phyloP scores from a whole-genome alignment of 92 coral and sea anemone genomes.

The Metridium senile region DNA sequence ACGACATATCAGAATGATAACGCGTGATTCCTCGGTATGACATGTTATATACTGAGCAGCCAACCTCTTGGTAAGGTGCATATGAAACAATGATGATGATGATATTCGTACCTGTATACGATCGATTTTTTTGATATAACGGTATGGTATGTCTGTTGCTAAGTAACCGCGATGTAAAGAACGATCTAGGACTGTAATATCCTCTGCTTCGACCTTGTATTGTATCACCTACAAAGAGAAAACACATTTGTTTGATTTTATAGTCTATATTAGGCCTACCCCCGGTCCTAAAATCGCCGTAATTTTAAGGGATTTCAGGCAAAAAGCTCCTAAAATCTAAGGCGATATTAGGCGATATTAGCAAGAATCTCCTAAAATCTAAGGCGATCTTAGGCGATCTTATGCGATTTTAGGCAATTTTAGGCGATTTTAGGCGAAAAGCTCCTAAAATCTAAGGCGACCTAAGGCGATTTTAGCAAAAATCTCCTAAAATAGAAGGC shows the following conservation, averaged over 20 bases:
- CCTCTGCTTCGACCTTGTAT: conserved; percentile 4
- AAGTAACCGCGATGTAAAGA: conserved; percentile 1
- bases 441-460: too few relatives aligned
- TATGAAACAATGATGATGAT: not conserved
- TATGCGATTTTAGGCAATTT: too few relatives aligned
- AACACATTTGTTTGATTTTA: not conserved
- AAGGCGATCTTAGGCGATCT: not conserved
- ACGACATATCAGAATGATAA: too few relatives aligned
- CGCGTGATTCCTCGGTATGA: too few relatives aligned
- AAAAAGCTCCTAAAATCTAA: not conserved
- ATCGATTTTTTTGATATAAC: conserved; percentile 14
- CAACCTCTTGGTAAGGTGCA: too few relatives aligned
- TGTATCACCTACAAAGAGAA: not conserved
- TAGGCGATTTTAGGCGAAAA: too few relatives aligned
- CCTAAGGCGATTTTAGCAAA: too few relatives aligned
- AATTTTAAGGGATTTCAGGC: too few relatives aligned
- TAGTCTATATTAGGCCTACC: not conserved
- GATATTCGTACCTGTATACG: conserved; percentile 11
- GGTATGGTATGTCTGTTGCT: conserved; percentile 18
- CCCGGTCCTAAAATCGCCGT: not conserved
- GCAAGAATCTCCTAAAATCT: too few relatives aligned
- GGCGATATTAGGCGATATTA: not conserved
- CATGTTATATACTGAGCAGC: too few relatives aligned
- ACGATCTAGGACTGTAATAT: conserved; percentile 16
- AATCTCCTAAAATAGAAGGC: too few relatives aligned